Percentiles rank a stretch among this genome's conserved stretches.
These are phyloP conservation scores for Antheraea yamamai DNA, from an alignment of 2,888 invertebrate species.

Conservation along the genomic window DNA sequence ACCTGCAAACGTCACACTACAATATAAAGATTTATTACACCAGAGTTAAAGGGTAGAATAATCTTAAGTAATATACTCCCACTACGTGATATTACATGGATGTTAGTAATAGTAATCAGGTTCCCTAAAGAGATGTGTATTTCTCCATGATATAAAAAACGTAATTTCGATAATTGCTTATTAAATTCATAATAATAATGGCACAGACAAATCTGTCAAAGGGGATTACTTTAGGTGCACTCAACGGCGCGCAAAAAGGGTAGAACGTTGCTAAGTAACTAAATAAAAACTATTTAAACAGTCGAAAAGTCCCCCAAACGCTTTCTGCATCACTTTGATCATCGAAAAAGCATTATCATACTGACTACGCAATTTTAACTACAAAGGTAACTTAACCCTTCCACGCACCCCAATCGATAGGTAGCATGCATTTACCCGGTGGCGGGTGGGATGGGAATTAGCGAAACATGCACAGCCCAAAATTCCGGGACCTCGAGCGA, in stretches of 20 bases:
- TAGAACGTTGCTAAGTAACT: not conserved
- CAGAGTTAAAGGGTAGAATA: no score
- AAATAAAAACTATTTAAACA: slow-evolving; percentile 20
- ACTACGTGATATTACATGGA: no score
- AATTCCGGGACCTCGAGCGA: slow-evolving; percentile 50
- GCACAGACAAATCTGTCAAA: not conserved
- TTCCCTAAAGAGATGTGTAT: no score
- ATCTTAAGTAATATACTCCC: no score
- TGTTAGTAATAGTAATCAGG: no score
- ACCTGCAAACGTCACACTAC: no score
- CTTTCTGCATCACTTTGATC: slow-evolving; percentile 40
- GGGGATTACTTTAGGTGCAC: not conserved
- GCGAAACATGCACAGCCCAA: slow-evolving; percentile 69
- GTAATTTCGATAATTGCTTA: no score
- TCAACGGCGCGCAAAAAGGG: not conserved
- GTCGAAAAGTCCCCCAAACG: not conserved
- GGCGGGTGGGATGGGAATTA: slow-evolving; percentile 57
- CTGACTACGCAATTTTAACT: slow-evolving; percentile 50
- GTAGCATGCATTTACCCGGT: slow-evolving; percentile 53
- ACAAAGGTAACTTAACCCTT: slow-evolving; percentile 67
- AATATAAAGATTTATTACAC: no score
- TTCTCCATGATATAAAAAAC: no score
- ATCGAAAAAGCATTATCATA: slow-evolving; percentile 56
- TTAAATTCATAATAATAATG: no score
- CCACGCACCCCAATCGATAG: slow-evolving; percentile 57